These are phyloP conservation scores for Habroteleia sp. DNA, from an alignment of 2,888 invertebrate genomes.

Conservation along the genomic window DNA sequence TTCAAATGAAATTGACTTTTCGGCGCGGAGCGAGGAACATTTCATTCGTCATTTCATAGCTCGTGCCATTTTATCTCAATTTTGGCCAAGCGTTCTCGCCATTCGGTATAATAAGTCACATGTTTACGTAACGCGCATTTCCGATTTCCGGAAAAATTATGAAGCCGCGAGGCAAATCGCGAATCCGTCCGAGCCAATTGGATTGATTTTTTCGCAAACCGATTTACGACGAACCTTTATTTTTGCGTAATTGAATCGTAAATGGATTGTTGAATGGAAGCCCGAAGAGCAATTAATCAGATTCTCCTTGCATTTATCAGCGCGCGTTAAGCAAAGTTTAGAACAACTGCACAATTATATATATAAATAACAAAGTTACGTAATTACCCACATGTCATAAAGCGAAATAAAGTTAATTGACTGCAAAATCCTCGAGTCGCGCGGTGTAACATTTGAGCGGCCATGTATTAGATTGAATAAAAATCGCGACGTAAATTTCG, in stretches of 20 bases:
- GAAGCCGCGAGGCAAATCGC: constrained; percentile 15
- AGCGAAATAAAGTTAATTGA: constrained; percentile 12
- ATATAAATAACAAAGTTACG: constrained; percentile 7
- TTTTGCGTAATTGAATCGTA: constrained; percentile 36
- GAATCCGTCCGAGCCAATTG: constrained; percentile 24
- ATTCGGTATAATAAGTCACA: constrained; percentile 42
- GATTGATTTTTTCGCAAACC: constrained; percentile 9
- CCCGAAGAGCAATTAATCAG: constrained; percentile 8
- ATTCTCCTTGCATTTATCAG: constrained; percentile 14
- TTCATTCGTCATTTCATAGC: constrained; percentile 52
- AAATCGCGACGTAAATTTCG: constrained; percentile 27
- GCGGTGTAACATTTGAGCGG: not conserved
- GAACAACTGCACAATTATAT: not conserved
- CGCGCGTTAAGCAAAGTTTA: constrained; percentile 5
- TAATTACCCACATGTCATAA: constrained; percentile 9
- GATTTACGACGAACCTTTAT: constrained; percentile 26
- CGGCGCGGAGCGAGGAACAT: constrained; percentile 26
- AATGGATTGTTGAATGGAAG: constrained; percentile 20
- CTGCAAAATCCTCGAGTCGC: constrained; percentile 8
- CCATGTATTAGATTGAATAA: constrained; percentile 22
- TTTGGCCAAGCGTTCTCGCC: constrained; percentile 31
- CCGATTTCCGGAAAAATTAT: constrained; percentile 31
- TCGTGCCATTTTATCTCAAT: constrained; percentile 44
- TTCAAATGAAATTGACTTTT: constrained; percentile 59
- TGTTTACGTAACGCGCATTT: constrained; percentile 41